Evolutionary conservation across 1,140 invertebrate genomes (phyloP), one percentile per base, ranked within the genome.

Genomic region (Brachionus angularis): DNA sequence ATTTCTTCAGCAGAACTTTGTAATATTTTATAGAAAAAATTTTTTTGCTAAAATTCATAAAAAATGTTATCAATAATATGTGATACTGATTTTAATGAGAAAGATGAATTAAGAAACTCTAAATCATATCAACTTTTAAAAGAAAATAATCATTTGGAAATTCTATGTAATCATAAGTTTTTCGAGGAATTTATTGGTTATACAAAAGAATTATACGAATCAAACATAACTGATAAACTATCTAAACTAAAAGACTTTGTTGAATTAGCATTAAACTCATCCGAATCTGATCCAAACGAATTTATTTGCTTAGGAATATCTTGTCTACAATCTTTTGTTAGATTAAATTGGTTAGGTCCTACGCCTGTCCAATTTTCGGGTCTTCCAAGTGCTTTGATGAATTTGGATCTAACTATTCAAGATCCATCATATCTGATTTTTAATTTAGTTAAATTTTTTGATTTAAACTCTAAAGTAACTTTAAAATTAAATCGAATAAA

Each of bases 281-380:
- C n/a, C n/a, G 3, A 36, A 5, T 12, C 29, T 2, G 53, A 36
- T 36, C 3, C 23, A 8, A 27, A 67, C 46, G 70, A 80, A 58
- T 47, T 83, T 16, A 72, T 86, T 12, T 77, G 76, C 39, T 73
- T 84, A 73, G 87, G 84, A 16, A 79, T 87, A 47, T 79, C 86
- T 14, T 84, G 85, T 71, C 78, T 91, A 12, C 83, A 88, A 61
- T 81, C 84, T 39, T 93, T 91, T 82, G 84, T 89, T 71, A 88
- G 91, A 79, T 83, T 82, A 36, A 93, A 93, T 80, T 92, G 89
- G 84, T 87, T 87, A 70, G 88, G 90, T 8, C 88, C 89, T n/a
- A 78, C 83, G 31, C 75, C 79, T 46, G 55, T 73, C 10, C 75
- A 70, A 33, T 36, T 49, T 25, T 31, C 71, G 47, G 72, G 72